phyloP scores from a whole-genome alignment of 1,140 invertebrate species.

The Piezodorus guildinii region DNA sequence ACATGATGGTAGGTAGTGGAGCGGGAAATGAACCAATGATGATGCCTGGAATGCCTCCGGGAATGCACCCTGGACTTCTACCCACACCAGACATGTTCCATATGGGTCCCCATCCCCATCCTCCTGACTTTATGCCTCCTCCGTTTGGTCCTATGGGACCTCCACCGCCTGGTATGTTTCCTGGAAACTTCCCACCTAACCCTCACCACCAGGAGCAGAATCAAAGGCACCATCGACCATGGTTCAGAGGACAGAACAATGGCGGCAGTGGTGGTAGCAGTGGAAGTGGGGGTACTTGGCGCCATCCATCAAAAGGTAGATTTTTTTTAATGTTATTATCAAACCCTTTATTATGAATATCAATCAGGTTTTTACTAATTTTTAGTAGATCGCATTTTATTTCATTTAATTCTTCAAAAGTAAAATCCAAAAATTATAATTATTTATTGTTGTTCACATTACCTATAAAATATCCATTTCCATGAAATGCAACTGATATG shows the following conservation, averaged over 20 bases:
- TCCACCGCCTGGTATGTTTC: slow-evolving; percentile 3
- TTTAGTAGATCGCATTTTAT: too few relatives aligned
- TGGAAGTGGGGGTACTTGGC: slow-evolving; percentile 18
- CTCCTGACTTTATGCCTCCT: neutral
- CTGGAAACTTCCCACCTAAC: neutral
- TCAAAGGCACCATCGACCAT: slow-evolving; percentile 16
- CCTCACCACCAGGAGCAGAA: slow-evolving; percentile 7
- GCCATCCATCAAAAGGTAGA: slow-evolving; percentile 9
- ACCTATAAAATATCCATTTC: too few relatives aligned
- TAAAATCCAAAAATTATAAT: too few relatives aligned
- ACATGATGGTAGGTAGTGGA: slow-evolving; percentile 10
- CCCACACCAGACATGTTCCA: slow-evolving; percentile 20
- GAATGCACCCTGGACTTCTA: slow-evolving; percentile 22
- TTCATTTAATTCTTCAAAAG: too few relatives aligned
- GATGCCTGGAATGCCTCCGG: slow-evolving; percentile 5
- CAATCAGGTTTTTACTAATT: too few relatives aligned
- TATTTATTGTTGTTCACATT: too few relatives aligned
- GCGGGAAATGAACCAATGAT: neutral
- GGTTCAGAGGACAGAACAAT: slow-evolving; percentile 15
- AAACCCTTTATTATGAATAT: too few relatives aligned
- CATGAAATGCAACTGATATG: too few relatives aligned
- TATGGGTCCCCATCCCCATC: slow-evolving; percentile 13
- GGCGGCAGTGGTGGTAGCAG: slow-evolving; percentile 11
- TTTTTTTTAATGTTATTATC: too few relatives aligned
- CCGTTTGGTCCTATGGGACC: neutral